These are phyloP conservation scores for Anthonomus grandis DNA, from an alignment of 1,140 invertebrate genomes.

Conservation along the genomic window DNA sequence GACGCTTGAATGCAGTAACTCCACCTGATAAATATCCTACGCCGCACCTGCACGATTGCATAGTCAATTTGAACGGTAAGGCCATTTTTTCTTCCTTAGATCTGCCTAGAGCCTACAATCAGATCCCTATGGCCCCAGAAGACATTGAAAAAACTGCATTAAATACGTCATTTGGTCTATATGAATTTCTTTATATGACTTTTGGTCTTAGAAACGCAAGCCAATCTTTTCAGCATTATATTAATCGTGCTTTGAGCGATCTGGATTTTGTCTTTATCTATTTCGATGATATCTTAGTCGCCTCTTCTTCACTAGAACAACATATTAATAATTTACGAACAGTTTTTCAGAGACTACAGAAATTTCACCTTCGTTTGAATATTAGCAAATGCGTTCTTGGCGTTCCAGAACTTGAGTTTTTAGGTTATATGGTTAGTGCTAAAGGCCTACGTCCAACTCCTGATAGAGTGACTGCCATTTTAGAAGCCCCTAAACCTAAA, in stretches of 20 bases:
- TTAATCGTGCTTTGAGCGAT: no score
- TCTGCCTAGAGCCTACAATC: slow-evolving; percentile 52
- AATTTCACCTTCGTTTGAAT: background rate
- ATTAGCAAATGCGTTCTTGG: slow-evolving; percentile 3
- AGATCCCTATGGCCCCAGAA: slow-evolving; percentile 40
- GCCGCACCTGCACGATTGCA: slow-evolving; percentile 45
- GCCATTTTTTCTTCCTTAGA: slow-evolving; percentile 52
- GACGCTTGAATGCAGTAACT: slow-evolving; percentile 48
- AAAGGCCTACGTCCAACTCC: background rate
- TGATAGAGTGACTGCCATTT: background rate
- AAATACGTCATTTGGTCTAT: no score
- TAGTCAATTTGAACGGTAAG: slow-evolving; percentile 38
- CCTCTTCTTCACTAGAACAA: slow-evolving; percentile 30
- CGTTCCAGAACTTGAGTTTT: background rate
- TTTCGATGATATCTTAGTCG: slow-evolving; percentile 26
- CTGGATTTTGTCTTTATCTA: slow-evolving; percentile 33
- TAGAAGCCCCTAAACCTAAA: background rate
- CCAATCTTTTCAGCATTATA: no score
- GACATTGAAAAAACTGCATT: slow-evolving; percentile 47
- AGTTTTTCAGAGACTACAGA: background rate
- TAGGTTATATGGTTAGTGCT: background rate
- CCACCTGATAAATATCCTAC: slow-evolving; percentile 45
- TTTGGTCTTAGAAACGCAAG: no score
- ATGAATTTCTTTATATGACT: no score
- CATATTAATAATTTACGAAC: slow-evolving; percentile 15